A percentile compares a stretch with the other conserved stretches of the same genome.
These are phyloP conservation scores for Misgurnus anguillicaudatus DNA, from an alignment of 2,113 vertebrate genomes.

Conservation along the genomic window DNA sequence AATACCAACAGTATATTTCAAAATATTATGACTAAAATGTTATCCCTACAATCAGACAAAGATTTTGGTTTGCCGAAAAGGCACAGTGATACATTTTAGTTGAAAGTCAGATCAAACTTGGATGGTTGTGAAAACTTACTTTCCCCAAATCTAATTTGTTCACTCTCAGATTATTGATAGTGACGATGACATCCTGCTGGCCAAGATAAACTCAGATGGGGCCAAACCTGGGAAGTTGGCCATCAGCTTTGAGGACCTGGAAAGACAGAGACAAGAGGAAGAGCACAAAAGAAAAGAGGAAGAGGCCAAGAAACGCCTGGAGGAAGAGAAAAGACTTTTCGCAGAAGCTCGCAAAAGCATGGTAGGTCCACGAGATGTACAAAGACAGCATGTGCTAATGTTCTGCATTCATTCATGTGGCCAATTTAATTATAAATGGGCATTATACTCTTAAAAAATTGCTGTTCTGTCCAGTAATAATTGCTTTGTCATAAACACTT, in stretches of 20 bases:
- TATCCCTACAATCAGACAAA: neutral
- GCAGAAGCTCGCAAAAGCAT: slow-evolving; percentile 80
- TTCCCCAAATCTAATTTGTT: slow-evolving; percentile 3
- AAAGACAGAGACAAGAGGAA: slow-evolving; percentile 75
- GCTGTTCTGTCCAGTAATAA: neutral
- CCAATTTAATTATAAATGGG: neutral
- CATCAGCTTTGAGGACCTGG: slow-evolving; percentile 78
- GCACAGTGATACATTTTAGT: no score
- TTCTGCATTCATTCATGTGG: slow-evolving; percentile 5
- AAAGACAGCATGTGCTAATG: neutral
- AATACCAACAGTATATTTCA: no score
- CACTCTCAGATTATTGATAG: slow-evolving; percentile 72
- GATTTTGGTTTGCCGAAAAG: no score
- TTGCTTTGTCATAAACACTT: neutral
- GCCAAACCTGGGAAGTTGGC: slow-evolving; percentile 74
- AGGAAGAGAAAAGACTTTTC: slow-evolving; percentile 80
- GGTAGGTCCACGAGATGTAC: slow-evolving; percentile 60
- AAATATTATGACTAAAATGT: no score
- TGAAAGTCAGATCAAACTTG: neutral
- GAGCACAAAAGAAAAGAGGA: slow-evolving; percentile 77
- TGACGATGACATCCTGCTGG: slow-evolving; percentile 73
- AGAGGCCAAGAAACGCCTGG: slow-evolving; percentile 75
- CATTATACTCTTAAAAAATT: neutral
- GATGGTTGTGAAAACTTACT: neutral
- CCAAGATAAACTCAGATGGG: slow-evolving; percentile 72